Evolutionary conservation across 2,113 vertebrate species (phyloP), one percentile per base, ranked within the genome.

Genomic region (Crotophaga sulcirostris): DNA sequence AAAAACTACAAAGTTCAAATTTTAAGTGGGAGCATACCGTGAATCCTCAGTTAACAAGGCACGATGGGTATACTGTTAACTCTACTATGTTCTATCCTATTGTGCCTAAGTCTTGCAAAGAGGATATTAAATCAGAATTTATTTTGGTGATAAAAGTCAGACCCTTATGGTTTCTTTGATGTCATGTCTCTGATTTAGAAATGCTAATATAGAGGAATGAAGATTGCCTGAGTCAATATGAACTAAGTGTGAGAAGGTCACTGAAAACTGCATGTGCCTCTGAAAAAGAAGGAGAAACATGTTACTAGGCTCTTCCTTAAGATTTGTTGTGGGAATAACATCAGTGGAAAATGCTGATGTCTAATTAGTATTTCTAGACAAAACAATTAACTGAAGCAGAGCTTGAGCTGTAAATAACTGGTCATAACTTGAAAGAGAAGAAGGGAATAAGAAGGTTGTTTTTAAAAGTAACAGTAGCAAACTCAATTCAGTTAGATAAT

Each of bases 91-190:
- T 89, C 47, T 78, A 67, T 78, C 44, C 56, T 84, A 29, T 94
- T 92, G 94, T 89, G 45, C 64, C 86, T 42, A 75, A 84, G 68
- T 75, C 84, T 78, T 81, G 73, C 68, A 58, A 70, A 96, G 62
- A 38, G 47, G 75, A 54, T 51, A 25, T 76, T 79, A 74, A 92
- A 87, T 90, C 62, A 93, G 62, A 94, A 66, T 95, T 93, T 93
- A 86, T 93, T 95, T 91, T 84, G 64, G 64, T 86, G 38, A 60
- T 95, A 81, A 77, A 96, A 92, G 68, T 88, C 83, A 92, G 58
- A 63, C 2, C 4, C 52, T 70, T 85, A 86, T 8, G 1, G 8
- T 75, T 90, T 75, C 76, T 87, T 92, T 90, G 52, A 78, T 95
- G 66, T 75, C 1, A 58, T 80, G 90, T 94, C 58, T 90, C 52